Percentiles rank a stretch among this genome's conserved stretches.
phyloP scores from a whole-genome alignment of 1,140 invertebrate genomes.

The Lasaia peninsularis region DNA sequence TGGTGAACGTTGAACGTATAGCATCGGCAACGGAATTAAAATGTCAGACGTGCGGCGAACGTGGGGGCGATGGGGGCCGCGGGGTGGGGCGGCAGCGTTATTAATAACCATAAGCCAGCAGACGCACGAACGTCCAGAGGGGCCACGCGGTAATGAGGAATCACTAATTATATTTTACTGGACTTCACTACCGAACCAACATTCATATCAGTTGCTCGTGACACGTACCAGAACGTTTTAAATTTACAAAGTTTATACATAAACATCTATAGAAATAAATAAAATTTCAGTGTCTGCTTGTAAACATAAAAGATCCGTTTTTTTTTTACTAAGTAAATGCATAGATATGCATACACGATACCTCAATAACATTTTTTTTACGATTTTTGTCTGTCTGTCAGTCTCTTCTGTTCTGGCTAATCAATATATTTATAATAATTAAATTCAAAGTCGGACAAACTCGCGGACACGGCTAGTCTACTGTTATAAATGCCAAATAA shows the following conservation, averaged over 20 bases:
- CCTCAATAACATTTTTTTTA: no score
- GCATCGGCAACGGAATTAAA: conserved; percentile 71
- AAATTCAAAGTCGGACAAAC: no score
- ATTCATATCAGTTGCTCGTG: conserved; percentile 38
- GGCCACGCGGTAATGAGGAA: conserved; percentile 73
- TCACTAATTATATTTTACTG: conserved; percentile 77
- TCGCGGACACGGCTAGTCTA: no score
- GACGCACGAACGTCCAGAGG: conserved; percentile 75
- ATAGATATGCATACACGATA: no score
- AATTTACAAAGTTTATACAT: not conserved
- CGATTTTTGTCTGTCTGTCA: no score
- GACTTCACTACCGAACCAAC: conserved; percentile 63
- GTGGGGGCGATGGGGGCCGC: conserved; percentile 32
- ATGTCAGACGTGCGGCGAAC: conserved; percentile 71
- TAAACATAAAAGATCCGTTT: no score
- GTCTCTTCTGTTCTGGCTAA: no score
- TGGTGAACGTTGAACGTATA: conserved; percentile 55
- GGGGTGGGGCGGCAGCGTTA: conserved; percentile 55
- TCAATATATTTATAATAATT: no score
- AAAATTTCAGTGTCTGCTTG: no score
- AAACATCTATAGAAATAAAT: no score
- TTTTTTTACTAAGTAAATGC: no score
- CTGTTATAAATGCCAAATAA: not conserved
- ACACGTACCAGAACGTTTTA: conserved; percentile 7
- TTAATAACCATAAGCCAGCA: conserved; percentile 76